phyloP scores from a whole-genome alignment of 2,888 invertebrate genomes.

The Monochamus alternatus region DNA sequence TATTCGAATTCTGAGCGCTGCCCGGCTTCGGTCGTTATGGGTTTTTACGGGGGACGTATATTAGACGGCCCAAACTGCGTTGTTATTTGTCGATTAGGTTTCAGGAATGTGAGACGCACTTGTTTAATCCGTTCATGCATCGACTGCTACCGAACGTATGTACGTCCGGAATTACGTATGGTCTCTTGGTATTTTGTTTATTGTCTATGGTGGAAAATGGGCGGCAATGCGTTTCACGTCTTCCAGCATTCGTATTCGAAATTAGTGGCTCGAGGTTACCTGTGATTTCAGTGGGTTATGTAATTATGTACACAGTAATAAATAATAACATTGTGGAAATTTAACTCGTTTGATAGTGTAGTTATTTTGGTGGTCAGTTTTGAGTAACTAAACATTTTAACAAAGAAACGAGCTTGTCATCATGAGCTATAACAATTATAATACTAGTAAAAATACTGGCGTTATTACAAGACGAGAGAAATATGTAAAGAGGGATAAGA shows the following conservation, averaged over 20 bases:
- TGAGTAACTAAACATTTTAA: too few relatives aligned
- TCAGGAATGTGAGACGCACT: constrained; percentile 9
- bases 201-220: background rate
- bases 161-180: constrained; percentile 12
- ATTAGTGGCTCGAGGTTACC: constrained; percentile 11
- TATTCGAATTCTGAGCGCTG: constrained; percentile 23
- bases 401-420: too few relatives aligned
- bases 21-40: constrained; percentile 17
- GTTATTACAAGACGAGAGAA: too few relatives aligned
- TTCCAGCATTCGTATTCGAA: constrained; percentile 11
- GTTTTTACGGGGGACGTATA: constrained; percentile 19
- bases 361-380: too few relatives aligned
- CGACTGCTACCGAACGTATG: constrained; percentile 9
- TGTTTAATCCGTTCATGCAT: constrained; percentile 18
- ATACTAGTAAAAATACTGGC: too few relatives aligned
- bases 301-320: background rate
- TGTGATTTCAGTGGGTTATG: constrained; percentile 7
- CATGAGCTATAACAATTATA: too few relatives aligned
- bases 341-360: too few relatives aligned
- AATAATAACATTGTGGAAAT: background rate
- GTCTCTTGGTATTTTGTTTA: constrained; percentile 14
- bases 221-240: constrained; percentile 8
- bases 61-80: constrained; percentile 18
- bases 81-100: constrained; percentile 18
- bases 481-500: too few relatives aligned